Conservation (phyloP, 2,888 invertebrate species). For the Sesamia inferens region DNA sequence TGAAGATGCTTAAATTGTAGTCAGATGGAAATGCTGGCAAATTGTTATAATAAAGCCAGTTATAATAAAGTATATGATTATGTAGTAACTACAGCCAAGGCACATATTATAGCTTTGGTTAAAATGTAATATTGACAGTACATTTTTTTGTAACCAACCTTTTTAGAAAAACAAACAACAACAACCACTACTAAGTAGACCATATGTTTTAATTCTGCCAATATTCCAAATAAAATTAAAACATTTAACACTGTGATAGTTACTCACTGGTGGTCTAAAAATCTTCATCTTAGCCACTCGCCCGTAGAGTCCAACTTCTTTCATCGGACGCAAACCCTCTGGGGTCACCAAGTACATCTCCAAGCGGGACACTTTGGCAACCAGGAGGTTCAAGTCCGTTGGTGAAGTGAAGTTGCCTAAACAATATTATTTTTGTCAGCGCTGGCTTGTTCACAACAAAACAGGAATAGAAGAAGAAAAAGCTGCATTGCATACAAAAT, state of each 20-base stretch:
- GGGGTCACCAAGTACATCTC: slow-evolving; percentile 99
- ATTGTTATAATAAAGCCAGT: too few species aligned
- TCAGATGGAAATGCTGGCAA: too few species aligned
- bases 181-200: too few species aligned
- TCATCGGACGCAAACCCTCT: slow-evolving; percentile 97
- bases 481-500: neutral
- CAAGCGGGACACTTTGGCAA: slow-evolving; percentile 98
- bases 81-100: neutral
- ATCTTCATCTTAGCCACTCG: slow-evolving; percentile 98
- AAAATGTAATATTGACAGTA: neutral
- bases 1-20: too few species aligned
- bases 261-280: slow-evolving; percentile 95
- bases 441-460: neutral
- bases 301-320: slow-evolving; percentile 98
- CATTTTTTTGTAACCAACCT: neutral
- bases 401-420: slow-evolving; percentile 98
- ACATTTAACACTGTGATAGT: slow-evolving; percentile 26
- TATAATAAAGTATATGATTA: neutral
- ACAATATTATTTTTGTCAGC: slow-evolving; percentile 39
- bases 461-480: neutral
- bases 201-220: neutral
- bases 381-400: slow-evolving; percentile 97
- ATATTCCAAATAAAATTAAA: neutral
- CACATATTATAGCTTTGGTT: too few species aligned
- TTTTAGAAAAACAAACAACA: too few species aligned